Base-by-base conservation (phyloP, 2,113 vertebrate genomes). In the Thryonomys swinderianus region DNA sequence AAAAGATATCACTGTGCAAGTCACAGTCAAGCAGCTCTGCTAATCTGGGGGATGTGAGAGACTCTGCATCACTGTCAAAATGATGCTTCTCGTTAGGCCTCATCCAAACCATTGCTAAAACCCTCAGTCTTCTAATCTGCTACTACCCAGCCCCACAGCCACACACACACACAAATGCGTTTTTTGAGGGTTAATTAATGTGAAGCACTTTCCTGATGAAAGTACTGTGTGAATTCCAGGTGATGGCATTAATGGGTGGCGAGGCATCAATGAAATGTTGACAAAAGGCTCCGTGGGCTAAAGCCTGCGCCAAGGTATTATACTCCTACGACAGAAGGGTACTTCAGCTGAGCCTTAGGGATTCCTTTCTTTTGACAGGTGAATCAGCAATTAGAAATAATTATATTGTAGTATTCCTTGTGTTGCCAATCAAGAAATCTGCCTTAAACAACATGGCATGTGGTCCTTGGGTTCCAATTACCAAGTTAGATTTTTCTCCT, bases 361-460 rank as follows among this genome's bases (percentile, higher is more conserved):
- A 83, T 73, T 62, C 66, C n/a, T 85, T 95, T 97, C 51, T 93
- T 96, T 92, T 88, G 78, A 92, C 85, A 45, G 9, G 14, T 92
- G 93, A 94, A 93, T 95, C 89, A n/a, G 27, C 79, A 97, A 94
- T 96, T 96, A 94, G 85, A 96, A 93, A 88, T 92, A 96, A 96
- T 96, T 94, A 83, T 61, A 86, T 92, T 74, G 53, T 17, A 48
- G 48, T 64, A 16, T 13, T 79, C 13, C n/a, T 66, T 82, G 37
- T 79, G 64, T 32, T 90, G 80, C 71, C 80, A 90, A 37, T 96
- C 64, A 87, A 87, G 64, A 69, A 89, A 74, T 67, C 74, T 83
- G 59, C 84, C 42, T 42, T 96, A 55, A 96, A 64, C 45, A 81
- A 76, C 64, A 30, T 71, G 48, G 74, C 27, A 59, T 84, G 74